Conservation (phyloP, 1,140 invertebrate species). For the Macrobrachium nipponense region DNA sequence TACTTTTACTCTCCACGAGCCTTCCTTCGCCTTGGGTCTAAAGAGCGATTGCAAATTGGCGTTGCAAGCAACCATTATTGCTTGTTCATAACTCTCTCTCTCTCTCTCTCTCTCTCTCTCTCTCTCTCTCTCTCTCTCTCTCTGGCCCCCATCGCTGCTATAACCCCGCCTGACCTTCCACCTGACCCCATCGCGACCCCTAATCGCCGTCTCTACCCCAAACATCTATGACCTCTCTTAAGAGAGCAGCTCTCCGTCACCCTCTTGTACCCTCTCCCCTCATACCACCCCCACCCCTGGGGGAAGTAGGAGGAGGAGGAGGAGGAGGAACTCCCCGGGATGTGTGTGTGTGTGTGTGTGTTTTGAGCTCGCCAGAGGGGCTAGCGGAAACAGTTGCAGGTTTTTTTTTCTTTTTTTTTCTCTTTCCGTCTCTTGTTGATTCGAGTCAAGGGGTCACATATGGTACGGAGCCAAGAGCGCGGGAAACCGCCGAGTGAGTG, state of each 20-base stretch:
- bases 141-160: constrained; percentile 5
- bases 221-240: not conserved
- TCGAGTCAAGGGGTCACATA: too few species aligned
- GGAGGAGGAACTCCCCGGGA: too few species aligned
- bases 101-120: constrained; percentile 17
- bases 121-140: not conserved
- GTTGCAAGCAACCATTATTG: not conserved
- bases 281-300: too few species aligned
- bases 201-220: not conserved
- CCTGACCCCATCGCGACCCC: too few species aligned
- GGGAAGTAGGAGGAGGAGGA: too few species aligned
- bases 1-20: not conserved
- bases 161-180: not conserved
- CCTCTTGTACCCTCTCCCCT: not conserved
- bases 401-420: too few species aligned
- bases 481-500: too few species aligned
- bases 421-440: too few species aligned
- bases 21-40: not conserved
- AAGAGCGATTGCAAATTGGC: not conserved
- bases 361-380: too few species aligned
- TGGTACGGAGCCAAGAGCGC: too few species aligned
- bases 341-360: too few species aligned
- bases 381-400: too few species aligned
- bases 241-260: not conserved
- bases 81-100: constrained; percentile 1